phyloP scores from a whole-genome alignment of 2,797 vertebrate species.

The Carapus acus region DNA sequence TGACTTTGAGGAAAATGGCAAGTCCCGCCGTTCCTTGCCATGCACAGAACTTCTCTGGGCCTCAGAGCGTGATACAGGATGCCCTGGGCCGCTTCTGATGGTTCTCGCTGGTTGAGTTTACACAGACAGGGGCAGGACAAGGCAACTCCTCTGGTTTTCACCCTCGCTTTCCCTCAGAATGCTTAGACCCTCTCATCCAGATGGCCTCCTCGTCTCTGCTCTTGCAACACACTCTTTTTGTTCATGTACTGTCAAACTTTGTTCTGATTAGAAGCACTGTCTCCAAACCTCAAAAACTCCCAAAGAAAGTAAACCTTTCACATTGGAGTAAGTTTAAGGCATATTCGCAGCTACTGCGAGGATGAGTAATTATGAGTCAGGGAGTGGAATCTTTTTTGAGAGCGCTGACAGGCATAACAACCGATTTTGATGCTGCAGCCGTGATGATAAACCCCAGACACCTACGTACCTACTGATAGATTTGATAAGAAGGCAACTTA shows the following conservation, averaged over 20 bases:
- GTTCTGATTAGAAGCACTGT: neutral
- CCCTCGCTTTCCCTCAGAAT: too few relatives aligned
- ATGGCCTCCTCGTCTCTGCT: neutral
- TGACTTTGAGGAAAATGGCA: too few relatives aligned
- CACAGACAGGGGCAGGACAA: too few relatives aligned
- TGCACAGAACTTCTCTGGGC: too few relatives aligned
- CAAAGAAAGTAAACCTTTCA: slow-evolving; percentile 4
- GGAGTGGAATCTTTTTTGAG: slow-evolving; percentile 1
- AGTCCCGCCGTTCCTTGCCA: too few relatives aligned
- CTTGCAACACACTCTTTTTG: neutral
- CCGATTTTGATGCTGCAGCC: neutral
- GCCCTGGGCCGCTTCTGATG: too few relatives aligned
- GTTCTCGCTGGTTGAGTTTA: too few relatives aligned
- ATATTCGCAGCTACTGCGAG: neutral
- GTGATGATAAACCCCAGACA: neutral
- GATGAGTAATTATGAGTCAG: slow-evolving; percentile 17
- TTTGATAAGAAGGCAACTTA: neutral
- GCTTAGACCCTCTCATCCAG: neutral
- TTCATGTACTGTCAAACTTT: neutral
- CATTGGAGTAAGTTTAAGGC: too few relatives aligned
- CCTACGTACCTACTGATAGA: neutral
- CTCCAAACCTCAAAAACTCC: slow-evolving; percentile 1
- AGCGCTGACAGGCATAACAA: neutral
- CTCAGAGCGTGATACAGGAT: too few relatives aligned
- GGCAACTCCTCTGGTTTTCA: too few relatives aligned